Evolutionary conservation across 2,113 vertebrate species (phyloP), one percentile per base, ranked within the genome.

Genomic region (Physeter macrocephalus): DNA sequence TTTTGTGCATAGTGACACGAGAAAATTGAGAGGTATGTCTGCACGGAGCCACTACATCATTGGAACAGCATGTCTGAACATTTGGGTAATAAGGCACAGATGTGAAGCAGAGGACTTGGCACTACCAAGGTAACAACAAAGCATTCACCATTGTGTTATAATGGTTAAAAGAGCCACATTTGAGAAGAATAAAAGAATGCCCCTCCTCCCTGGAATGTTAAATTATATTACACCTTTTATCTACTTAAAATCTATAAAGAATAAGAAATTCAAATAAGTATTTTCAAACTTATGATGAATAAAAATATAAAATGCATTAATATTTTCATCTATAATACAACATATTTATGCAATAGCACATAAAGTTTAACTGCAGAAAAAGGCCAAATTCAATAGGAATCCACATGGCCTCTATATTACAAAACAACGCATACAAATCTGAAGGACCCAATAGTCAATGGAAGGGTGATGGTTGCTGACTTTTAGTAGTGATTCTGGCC

Each of bases 21-120:
- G 96, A 98, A 98, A 98, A 97, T 75, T 80, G 49, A 97, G 89
- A 97, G 98, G 96, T 95, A 93, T 94, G 90, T 96, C 93, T 5
- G 0, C 97, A 92, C 81, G 80, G 96, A 98, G 88, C 78, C 96
- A 75, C 96, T 97, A 6, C 83, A 95, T 97, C 96, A 95, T 96
- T 96, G 15, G 57, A 98, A 98, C 97, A 98, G 97, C 84, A 93
- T 97, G 98, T 98, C 90, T 96, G 97, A 97, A 96, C 0, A 2
- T 97, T 94, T 93, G 96, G 94, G 97, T 98, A 98, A 98, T 97
- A 97, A 98, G 98, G 88, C 98, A 98, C 98, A 99, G 98, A 98
- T 98, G 98, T 98, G 98, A 97, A 98, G 93, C 90, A 66, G 98
- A 97, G 69, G 78, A 98, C 97, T 97, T 98, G 98, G 98, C 98